Evolutionary conservation across 37 sponge, comb jelly and placozoan genomes (phyloP).

Genomic region (Chondrilla cf. caribensis): DNA sequence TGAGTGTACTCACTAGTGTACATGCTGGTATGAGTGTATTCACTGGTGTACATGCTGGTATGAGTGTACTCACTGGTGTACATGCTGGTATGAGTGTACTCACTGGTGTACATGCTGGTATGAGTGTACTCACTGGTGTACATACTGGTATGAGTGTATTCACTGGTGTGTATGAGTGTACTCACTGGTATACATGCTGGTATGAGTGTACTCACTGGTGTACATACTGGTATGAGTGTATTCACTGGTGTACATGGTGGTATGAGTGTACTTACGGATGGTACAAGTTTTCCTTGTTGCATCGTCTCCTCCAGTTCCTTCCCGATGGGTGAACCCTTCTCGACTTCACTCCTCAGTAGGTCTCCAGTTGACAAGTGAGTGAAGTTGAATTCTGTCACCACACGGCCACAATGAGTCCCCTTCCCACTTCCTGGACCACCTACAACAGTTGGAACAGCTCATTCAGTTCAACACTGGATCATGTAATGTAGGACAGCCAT

Average conservation of each 20-base stretch:
- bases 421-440: conserved; percentile 93
- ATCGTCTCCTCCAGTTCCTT: conserved; percentile 62
- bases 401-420: conserved; percentile 73
- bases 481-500: too few species aligned
- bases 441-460: background rate
- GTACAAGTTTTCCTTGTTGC: conserved; percentile 74
- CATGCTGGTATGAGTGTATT: background rate
- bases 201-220: background rate
- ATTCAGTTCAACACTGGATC: background rate
- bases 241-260: background rate
- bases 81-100: background rate
- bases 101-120: background rate
- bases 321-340: conserved; percentile 68
- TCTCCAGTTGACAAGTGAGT: conserved; percentile 85
- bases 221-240: background rate
- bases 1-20: background rate
- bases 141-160: background rate
- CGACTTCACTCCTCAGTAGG: conserved; percentile 75
- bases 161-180: background rate
- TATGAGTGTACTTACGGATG: conserved; percentile 37
- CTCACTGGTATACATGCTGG: background rate
- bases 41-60: background rate
- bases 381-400: conserved; percentile 63
- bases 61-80: background rate
- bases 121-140: background rate